These are phyloP conservation scores for Champsocephalus gunnari DNA, from an alignment of 2,797 vertebrate genomes.

Conservation along the genomic window DNA sequence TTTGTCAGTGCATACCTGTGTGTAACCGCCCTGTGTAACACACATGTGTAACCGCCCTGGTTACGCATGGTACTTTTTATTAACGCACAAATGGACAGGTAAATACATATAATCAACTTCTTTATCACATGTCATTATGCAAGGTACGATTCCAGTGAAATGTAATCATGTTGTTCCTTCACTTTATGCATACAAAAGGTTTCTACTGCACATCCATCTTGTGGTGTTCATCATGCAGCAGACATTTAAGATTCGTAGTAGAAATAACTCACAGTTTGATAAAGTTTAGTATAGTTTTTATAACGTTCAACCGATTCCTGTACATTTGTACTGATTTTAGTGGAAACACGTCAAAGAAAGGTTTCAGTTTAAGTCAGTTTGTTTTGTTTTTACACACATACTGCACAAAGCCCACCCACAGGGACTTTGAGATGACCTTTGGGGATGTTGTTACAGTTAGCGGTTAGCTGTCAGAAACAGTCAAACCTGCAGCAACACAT, in stretches of 20 bases:
- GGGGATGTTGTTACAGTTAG: conserved; percentile 18
- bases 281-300: too few relatives aligned
- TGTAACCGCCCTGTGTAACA: too few relatives aligned
- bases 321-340: background rate
- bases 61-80: background rate
- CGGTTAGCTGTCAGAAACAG: conserved; percentile 27
- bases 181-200: too few relatives aligned
- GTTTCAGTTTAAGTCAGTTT: background rate
- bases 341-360: background rate
- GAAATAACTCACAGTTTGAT: background rate
- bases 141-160: too few relatives aligned
- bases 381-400: background rate
- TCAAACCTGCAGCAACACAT: conserved; percentile 23
- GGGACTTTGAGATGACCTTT: background rate
- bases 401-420: background rate
- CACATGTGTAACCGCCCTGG: background rate
- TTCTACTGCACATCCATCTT: background rate
- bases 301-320: background rate
- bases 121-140: too few relatives aligned
- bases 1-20: too few relatives aligned
- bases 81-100: too few relatives aligned
- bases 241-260: background rate
- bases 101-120: too few relatives aligned
- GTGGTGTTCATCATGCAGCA: background rate
- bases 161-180: too few relatives aligned